phyloP scores from a whole-genome alignment of 2,888 invertebrate species.

The Limnephilus rhombicus region DNA sequence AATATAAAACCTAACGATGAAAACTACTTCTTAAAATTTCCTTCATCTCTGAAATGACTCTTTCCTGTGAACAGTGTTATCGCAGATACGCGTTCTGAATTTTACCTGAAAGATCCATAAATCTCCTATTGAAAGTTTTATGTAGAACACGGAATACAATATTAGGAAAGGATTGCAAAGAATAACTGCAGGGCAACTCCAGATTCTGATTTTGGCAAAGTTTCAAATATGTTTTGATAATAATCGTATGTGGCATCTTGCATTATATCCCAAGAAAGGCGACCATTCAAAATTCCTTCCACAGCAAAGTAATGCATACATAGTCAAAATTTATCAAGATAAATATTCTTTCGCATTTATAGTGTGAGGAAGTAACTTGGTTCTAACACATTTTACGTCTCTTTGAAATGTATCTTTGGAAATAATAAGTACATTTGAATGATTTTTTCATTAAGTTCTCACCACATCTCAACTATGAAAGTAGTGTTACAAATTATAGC shows the following conservation, averaged over 20 bases:
- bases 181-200: not conserved
- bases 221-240: constrained; percentile 1
- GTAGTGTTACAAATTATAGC: too few relatives aligned
- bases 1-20: too few relatives aligned
- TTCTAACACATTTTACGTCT: too few relatives aligned
- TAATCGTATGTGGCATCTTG: constrained; percentile 12
- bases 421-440: too few relatives aligned
- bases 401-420: too few relatives aligned
- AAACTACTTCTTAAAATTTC: not conserved
- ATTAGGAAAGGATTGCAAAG: not conserved
- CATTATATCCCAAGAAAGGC: not conserved
- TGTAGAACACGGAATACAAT: constrained; percentile 3
- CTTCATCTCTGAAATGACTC: not conserved
- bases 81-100: not conserved
- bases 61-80: not conserved
- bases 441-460: too few relatives aligned
- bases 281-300: not conserved
- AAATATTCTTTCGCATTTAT: too few relatives aligned
- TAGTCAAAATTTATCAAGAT: too few relatives aligned
- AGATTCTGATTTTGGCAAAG: constrained; percentile 8
- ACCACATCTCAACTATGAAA: too few relatives aligned
- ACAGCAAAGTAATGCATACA: not conserved
- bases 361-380: too few relatives aligned
- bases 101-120: not conserved
- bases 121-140: not conserved